Base-by-base conservation (phyloP, 2,888 invertebrate species). In the Glaucopsyche alexis region DNA sequence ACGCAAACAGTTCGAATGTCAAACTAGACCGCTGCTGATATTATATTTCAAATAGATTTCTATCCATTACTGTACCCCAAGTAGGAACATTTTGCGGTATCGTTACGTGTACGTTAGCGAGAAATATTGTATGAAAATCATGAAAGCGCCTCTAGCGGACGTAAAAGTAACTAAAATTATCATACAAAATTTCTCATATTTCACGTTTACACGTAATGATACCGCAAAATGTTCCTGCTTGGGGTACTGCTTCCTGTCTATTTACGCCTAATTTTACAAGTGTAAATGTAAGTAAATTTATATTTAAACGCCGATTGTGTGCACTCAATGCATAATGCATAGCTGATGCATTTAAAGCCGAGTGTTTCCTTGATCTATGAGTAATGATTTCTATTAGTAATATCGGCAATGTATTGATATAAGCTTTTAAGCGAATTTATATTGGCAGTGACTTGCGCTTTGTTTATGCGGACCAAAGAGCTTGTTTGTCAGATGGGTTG, bases 281-380 rank as follows among this genome's bases (percentile, higher is more conserved):
- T 69, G 69, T 29, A 47, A 47, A 42, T 67, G 16, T 45, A 42
- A 69, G 16, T 45, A 42, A 69, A 67, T 67, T 42, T 45, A 67
- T 47, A 49, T 19, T 29, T 69, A 69, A 69, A 9, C 69, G 14
- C n/a, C 42, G 29, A 69, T 67, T 45, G 45, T 19, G 45, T 69
- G 47, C 69, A 69, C 69, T 69, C 49, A 29, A 45, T 69, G 45
- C 47, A 71, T 73, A 75, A 72, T 73, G 75, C 60, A 73, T 67
- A 67, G 14, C 60, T 60, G 72, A 71, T 73, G 69, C 73, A 75
- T 73, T 73, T 47, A 71, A 75, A 76, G 77, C 77, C 74, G 75
- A 77, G 74, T 74, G 74, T 74, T 77, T 72, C 74, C 74, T 75
- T 72, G 74, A 73, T 72, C 71, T 73, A 73, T 73, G 71, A 77